Conservation (phyloP, 2,888 invertebrate genomes). For the Tromatobia lineatoria region DNA sequence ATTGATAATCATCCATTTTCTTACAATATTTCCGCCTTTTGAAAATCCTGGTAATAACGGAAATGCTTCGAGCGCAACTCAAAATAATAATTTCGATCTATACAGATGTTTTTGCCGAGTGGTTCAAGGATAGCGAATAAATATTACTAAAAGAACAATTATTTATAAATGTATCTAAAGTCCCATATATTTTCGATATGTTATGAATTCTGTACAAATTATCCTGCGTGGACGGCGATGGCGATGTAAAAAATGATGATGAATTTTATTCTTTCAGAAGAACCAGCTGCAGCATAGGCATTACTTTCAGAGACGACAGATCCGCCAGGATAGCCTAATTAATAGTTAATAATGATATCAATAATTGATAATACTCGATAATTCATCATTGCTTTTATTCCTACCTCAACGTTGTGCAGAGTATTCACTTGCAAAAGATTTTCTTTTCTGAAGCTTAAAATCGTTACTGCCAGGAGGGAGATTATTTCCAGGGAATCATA, state of each 20-base stretch:
- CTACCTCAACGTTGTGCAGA: constrained; percentile 91
- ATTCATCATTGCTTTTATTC: constrained; percentile 11
- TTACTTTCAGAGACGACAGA: constrained; percentile 94
- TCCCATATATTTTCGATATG: neutral
- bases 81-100: no score
- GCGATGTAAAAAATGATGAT: neutral
- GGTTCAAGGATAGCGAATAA: neutral
- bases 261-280: constrained; percentile 88
- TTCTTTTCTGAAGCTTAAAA: constrained; percentile 94
- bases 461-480: constrained; percentile 93
- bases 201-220: constrained; percentile 21
- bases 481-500: constrained; percentile 97
- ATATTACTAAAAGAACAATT: neutral
- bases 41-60: no score
- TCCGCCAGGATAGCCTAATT: constrained; percentile 93
- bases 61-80: no score
- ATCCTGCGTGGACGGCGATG: constrained; percentile 1
- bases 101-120: no score
- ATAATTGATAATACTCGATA: neutral
- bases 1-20: no score
- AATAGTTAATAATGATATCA: constrained; percentile 27
- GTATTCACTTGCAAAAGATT: constrained; percentile 92
- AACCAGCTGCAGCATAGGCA: constrained; percentile 93
- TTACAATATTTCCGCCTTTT: no score
- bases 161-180: neutral